Conservation (phyloP, 1,140 invertebrate genomes). For the Lerema accius region DNA sequence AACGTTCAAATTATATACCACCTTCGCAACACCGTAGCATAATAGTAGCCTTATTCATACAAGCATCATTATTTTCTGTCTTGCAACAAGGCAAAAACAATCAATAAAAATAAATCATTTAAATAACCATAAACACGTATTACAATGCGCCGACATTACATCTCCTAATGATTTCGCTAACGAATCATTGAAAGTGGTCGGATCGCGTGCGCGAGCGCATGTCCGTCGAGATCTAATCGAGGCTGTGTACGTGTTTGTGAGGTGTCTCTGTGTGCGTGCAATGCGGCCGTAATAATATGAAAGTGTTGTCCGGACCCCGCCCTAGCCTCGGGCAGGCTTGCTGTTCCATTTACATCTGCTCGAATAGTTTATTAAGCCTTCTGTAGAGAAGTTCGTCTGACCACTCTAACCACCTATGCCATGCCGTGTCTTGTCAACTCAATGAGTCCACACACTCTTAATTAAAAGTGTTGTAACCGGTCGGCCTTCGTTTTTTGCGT, state of each 20-base stretch:
- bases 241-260: slow-evolving; percentile 41
- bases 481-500: slow-evolving; percentile 28
- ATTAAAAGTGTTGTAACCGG: slow-evolving; percentile 28
- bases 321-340: slow-evolving; percentile 71
- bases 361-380: slow-evolving; percentile 78
- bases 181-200: slow-evolving; percentile 81
- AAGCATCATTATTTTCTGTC: slow-evolving; percentile 81
- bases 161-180: slow-evolving; percentile 82
- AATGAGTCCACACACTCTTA: slow-evolving; percentile 37
- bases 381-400: slow-evolving; percentile 61
- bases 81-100: slow-evolving; percentile 81
- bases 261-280: slow-evolving; percentile 61
- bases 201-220: slow-evolving; percentile 71
- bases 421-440: slow-evolving; percentile 43
- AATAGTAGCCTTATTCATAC: slow-evolving; percentile 77
- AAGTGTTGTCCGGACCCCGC: slow-evolving; percentile 80
- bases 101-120: slow-evolving; percentile 83
- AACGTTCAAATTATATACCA: slow-evolving; percentile 76
- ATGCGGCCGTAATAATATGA: slow-evolving; percentile 80
- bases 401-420: slow-evolving; percentile 35
- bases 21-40: slow-evolving; percentile 71
- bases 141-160: slow-evolving; percentile 81
- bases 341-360: slow-evolving; percentile 81
- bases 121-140: slow-evolving; percentile 82
- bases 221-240: slow-evolving; percentile 65